Conservation (phyloP, 2,797 vertebrate species). For the Gobio occitaniae region DNA sequence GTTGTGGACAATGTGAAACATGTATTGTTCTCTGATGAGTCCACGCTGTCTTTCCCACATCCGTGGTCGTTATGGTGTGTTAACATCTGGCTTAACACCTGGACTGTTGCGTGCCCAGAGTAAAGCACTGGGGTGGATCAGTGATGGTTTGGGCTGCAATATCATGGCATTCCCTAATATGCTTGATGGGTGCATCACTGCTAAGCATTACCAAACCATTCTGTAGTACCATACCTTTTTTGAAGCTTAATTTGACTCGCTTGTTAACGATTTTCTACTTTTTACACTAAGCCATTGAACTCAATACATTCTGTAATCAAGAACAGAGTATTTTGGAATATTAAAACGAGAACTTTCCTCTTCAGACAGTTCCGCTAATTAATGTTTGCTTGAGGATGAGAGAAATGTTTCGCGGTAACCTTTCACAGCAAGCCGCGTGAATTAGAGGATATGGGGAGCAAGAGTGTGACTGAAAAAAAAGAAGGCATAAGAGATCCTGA, state of each 20-base stretch:
- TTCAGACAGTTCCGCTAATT: slow-evolving; percentile 53
- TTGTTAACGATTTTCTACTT: slow-evolving; percentile 42
- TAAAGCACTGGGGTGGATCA: neutral
- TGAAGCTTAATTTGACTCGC: neutral
- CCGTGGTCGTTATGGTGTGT: neutral
- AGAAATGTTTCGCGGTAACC: slow-evolving; percentile 49
- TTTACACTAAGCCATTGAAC: slow-evolving; percentile 25
- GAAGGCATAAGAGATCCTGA: slow-evolving; percentile 44
- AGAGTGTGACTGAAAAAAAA: slow-evolving; percentile 24
- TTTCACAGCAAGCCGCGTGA: slow-evolving; percentile 45
- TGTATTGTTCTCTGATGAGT: too few species aligned
- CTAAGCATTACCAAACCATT: neutral
- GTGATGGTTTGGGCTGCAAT: neutral
- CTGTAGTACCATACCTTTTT: neutral
- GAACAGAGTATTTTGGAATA: slow-evolving; percentile 42
- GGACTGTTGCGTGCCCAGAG: neutral
- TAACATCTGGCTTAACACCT: too few species aligned
- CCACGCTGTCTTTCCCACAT: too few species aligned
- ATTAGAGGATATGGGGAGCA: slow-evolving; percentile 38
- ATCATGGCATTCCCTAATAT: neutral
- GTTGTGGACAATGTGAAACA: neutral
- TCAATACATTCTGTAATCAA: slow-evolving; percentile 47
- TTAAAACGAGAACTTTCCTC: slow-evolving; percentile 45
- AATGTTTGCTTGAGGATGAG: slow-evolving; percentile 55
- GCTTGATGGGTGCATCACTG: neutral